Base-by-base conservation (phyloP, 2,888 invertebrate species). In the Pardosa pseudoannulata region DNA sequence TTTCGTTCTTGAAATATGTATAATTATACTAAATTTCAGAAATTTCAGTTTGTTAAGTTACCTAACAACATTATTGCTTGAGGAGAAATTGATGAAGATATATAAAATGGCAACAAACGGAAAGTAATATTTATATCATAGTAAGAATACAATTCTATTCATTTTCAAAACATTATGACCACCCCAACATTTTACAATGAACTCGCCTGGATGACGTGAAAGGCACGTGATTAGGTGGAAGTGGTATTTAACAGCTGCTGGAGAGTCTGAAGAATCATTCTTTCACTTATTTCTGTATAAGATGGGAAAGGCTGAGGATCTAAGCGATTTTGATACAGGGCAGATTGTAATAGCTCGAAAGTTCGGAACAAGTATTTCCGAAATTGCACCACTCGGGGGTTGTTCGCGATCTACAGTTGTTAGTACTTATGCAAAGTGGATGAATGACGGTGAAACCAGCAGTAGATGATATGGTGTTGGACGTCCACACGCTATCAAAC, bases 241-340 rank as follows among this genome's bases (percentile, higher is more conserved):
- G n/a, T 62, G 62, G 62, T 62, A 62, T 62, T 62, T 62, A 62
- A 62, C 62, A 23, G 62, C 27, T 62, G 62, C 62, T 62, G 62
- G 62, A 62, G 62, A 62, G n/a, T 2, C 13, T 62, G n/a, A 62
- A 16, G 62, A 62, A 62, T 62, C 19, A 62, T 62, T 62, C 19
- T 62, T 62, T 6, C 62, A 9, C 62, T 62, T 62, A 13, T 16
- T 5, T 46, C 16, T 46, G 9, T 2, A 1, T 16, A 16, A 16
- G 41, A 46, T 46, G 16, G 41, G 6, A 13, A 46, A 46, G 41
- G 41, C 41, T 46, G 41, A 2, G 9, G 41, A 46, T 46, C 16
- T 46, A 46, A 46, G 41, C 41, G 41, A 46, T n/a, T n/a, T n/a
- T n/a, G n/a, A n/a, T 46, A 46, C 2, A 5, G 41, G 41, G 41